These are phyloP conservation scores for Alectura lathami DNA, from an alignment of 2,113 vertebrate genomes.

Conservation along the genomic window DNA sequence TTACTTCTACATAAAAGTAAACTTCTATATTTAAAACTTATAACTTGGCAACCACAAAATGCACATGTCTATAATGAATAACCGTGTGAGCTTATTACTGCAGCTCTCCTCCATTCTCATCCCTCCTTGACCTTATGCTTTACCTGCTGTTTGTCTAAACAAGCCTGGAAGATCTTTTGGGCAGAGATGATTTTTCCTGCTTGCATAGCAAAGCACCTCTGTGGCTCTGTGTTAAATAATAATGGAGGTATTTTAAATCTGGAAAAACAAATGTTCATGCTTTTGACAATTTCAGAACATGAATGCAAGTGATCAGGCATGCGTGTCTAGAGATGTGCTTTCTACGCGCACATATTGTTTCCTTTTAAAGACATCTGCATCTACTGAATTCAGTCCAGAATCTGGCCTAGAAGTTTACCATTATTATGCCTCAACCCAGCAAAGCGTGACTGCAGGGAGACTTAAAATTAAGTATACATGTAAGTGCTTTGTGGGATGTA, in stretches of 20 bases:
- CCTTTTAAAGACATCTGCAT: conserved; percentile 72
- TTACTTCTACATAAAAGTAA: conserved; percentile 70
- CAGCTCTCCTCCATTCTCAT: not conserved
- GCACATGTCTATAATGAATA: conserved; percentile 59
- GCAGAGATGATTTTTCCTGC: not conserved
- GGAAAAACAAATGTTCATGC: conserved; percentile 22
- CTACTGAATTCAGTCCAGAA: conserved; percentile 58
- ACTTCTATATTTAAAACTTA: conserved; percentile 67
- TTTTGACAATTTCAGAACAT: conserved; percentile 27
- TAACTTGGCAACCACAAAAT: conserved; percentile 57
- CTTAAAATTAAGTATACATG: conserved; percentile 45
- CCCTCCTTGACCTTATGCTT: not conserved
- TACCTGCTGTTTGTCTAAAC: conserved; percentile 1
- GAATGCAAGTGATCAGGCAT: conserved; percentile 53
- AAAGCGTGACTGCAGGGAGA: conserved; percentile 57
- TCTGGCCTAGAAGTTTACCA: conserved; percentile 52
- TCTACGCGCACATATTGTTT: conserved; percentile 60
- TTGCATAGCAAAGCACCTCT: not conserved
- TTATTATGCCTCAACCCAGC: conserved; percentile 62
- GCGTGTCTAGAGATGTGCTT: conserved; percentile 61
- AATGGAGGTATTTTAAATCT: conserved; percentile 14
- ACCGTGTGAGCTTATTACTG: conserved; percentile 2
- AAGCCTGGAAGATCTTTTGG: not conserved
- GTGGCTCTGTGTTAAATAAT: not conserved
- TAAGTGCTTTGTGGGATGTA: conserved; percentile 49